A percentile compares a stretch with the other conserved stretches of the same genome.
These are phyloP conservation scores for Polydrusus cervinus DNA, from an alignment of 2,888 invertebrate genomes.

Conservation along the genomic window DNA sequence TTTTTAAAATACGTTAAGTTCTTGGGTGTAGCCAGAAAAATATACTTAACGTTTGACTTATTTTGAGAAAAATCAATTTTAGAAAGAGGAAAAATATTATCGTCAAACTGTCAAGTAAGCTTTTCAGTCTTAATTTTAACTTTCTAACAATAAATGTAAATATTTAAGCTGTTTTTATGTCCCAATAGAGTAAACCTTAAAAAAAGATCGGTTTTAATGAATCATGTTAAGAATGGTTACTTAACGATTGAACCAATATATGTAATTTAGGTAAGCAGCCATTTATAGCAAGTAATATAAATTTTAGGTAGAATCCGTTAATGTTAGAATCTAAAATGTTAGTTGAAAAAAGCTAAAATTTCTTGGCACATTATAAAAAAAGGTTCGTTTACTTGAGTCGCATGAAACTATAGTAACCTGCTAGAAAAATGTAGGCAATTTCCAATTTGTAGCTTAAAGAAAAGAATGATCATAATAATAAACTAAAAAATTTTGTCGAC, in stretches of 20 bases:
- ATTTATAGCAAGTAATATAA: conserved; percentile 16
- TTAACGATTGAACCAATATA: conserved; percentile 25
- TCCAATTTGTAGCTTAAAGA: no score
- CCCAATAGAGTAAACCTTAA: not conserved
- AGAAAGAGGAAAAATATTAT: not conserved
- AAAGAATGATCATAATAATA: no score
- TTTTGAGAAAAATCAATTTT: no score
- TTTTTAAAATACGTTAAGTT: conserved; percentile 19
- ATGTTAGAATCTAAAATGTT: conserved; percentile 9
- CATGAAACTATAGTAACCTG: no score
- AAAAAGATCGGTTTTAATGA: conserved; percentile 1
- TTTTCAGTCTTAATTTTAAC: conserved; percentile 6
- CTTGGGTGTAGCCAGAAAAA: conserved; percentile 9
- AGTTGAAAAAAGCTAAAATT: not conserved
- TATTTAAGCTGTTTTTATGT: conserved; percentile 21
- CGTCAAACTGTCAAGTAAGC: conserved; percentile 16
- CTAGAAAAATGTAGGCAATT: no score
- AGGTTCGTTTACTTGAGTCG: no score
- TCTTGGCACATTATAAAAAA: not conserved
- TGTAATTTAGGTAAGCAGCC: conserved; percentile 9
- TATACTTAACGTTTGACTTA: not conserved
- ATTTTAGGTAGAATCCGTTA: conserved; percentile 11
- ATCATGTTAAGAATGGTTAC: conserved; percentile 18
- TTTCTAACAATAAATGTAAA: conserved; percentile 8
- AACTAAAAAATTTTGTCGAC: no score